A percentile compares a stretch with the other conserved stretches of the same genome.
phyloP scores from a whole-genome alignment of 2,113 vertebrate species.

The Mesocricetus auratus region DNA sequence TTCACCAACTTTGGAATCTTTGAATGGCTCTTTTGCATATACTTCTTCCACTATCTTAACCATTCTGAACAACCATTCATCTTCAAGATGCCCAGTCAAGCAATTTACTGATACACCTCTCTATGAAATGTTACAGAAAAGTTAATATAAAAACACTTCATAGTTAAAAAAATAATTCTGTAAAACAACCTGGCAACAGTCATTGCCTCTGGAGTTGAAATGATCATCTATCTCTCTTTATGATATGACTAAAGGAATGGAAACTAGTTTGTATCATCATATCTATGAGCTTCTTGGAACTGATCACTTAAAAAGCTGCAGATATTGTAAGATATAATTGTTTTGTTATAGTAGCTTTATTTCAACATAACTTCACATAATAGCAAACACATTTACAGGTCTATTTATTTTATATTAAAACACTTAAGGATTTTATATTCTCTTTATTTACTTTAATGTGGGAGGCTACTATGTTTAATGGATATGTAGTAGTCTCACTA shows the following conservation, averaged over 20 bases:
- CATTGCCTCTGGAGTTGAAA: constrained; percentile 25
- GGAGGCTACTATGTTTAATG: not conserved
- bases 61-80: constrained; percentile 78
- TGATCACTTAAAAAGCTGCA: not conserved
- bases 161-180: constrained; percentile 60
- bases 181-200: constrained; percentile 48
- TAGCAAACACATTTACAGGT: not conserved
- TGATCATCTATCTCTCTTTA: not conserved
- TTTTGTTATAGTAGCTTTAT: not conserved
- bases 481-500: not conserved
- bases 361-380: not conserved
- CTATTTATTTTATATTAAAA: not conserved
- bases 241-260: not conserved
- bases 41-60: constrained; percentile 74
- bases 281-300: not conserved
- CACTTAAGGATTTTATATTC: not conserved
- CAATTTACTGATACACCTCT: constrained; percentile 51
- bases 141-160: constrained; percentile 30
- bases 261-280: not conserved
- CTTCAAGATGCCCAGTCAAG: constrained; percentile 75
- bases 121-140: constrained; percentile 59
- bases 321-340: not conserved
- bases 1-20: constrained; percentile 67
- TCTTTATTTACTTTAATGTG: not conserved
- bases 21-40: constrained; percentile 78